Base-by-base conservation (phyloP, 1,140 invertebrate species). In the Drosophila insularis region DNA sequence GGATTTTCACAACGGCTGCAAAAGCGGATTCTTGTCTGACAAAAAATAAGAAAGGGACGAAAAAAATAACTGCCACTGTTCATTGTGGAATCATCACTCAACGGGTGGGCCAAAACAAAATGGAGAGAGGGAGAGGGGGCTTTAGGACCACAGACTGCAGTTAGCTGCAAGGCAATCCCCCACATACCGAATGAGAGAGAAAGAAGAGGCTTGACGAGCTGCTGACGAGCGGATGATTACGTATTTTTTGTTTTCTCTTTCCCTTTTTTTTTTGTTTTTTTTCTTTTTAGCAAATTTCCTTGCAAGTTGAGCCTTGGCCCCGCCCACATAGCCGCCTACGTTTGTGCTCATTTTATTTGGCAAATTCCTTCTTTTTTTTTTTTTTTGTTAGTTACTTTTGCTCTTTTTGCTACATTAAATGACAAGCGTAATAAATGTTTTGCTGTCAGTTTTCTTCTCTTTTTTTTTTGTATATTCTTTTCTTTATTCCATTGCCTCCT, bases 361-460 rank as follows among this genome's bases (percentile, higher is more conserved):
- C 50, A 53, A 63, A 37, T 70, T 75, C 78, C 71, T 77, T 21
- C 21, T 72, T 65, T 63, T 63, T 64, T 71, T 74, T 71, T 39
- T 65, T 63, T 63, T 64, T 71, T 74, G 68, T 39, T 55, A 68
- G 46, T 58, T 23, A 35, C 19, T 11, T 50, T 64, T 68, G 37
- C 21, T 58, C 32, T 37, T n/a, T 64, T 71, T 60, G 74, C 68
- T 60, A 72, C 75, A 78, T 73, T 43, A 74, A 89, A 89, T 89
- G 84, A 89, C 84, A 89, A 89, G 84, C 84, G 80, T 89, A 89
- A 89, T 89, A 89, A 89, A 89, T 89, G 84, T 81, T 89, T 77
- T 80, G 84, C 85, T 89, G 84, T 89, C 84, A 89, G 73, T 73
- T 81, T 10, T 64, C 21, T 58, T 62, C 31, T 39, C 72, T 40